These are phyloP conservation scores for Petrocephalus microphthalmus DNA, from an alignment of 2,113 vertebrate genomes.

Conservation along the genomic window DNA sequence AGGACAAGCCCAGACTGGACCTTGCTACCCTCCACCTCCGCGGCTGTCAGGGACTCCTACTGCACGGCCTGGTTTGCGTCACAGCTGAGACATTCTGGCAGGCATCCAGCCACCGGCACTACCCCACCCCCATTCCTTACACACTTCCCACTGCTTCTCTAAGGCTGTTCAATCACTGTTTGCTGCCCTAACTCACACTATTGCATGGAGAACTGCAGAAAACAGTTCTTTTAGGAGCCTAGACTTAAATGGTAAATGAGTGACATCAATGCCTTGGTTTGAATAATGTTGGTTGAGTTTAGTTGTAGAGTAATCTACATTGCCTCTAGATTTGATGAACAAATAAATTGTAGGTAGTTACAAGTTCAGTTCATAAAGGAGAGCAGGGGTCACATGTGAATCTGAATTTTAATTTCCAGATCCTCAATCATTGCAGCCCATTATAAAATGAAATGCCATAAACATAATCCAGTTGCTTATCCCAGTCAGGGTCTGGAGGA, in stretches of 20 bases:
- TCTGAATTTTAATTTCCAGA: neutral
- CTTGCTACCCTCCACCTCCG: neutral
- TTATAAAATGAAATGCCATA: too few species aligned
- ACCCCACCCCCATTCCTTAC: neutral
- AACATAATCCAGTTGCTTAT: too few species aligned
- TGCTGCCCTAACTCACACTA: constrained; percentile 33
- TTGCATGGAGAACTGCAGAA: neutral
- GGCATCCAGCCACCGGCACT: constrained; percentile 22
- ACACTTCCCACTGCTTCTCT: constrained; percentile 6
- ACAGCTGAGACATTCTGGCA: constrained; percentile 34
- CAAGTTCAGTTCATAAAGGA: neutral
- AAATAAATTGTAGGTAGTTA: neutral
- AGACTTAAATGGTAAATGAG: neutral
- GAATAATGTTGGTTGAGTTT: neutral
- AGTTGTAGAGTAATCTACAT: neutral
- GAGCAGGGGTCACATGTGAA: neutral
- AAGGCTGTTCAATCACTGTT: constrained; percentile 21
- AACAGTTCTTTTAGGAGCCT: neutral
- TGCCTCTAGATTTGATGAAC: neutral
- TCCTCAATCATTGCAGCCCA: neutral
- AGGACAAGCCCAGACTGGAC: neutral
- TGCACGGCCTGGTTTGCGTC: constrained; percentile 25
- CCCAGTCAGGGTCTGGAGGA: too few species aligned
- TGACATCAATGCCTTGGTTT: neutral
- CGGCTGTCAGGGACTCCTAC: constrained; percentile 36